phyloP scores from a whole-genome alignment of 2,113 vertebrate genomes.

The Crocuta crocuta region DNA sequence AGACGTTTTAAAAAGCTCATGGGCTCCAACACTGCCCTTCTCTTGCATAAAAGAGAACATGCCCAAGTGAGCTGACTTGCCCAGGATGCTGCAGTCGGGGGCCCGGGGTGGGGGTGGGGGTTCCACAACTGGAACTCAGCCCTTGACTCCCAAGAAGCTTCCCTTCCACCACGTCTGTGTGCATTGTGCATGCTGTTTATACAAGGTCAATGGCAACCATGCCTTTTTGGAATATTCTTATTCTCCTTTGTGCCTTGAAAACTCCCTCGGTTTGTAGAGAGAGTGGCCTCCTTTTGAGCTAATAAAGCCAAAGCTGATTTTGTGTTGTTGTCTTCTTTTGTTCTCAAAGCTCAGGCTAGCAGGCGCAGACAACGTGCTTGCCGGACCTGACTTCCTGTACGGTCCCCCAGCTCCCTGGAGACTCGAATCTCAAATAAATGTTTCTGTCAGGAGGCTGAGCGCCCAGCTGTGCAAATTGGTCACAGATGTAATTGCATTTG shows the following conservation, averaged over 20 bases:
- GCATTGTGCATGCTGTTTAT: background rate
- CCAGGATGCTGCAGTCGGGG: no score
- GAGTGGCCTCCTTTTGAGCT: background rate
- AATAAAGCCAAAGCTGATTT: background rate
- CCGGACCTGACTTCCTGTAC: conserved; percentile 73
- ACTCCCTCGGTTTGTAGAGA: background rate
- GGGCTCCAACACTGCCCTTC: background rate
- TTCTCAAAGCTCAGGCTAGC: background rate
- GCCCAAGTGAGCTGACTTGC: background rate
- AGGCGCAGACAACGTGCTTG: conserved; percentile 9
- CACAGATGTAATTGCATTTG: conserved; percentile 85
- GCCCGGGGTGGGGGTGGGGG: no score
- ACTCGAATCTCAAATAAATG: conserved; percentile 79
- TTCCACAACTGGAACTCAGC: background rate
- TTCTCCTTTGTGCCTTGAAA: background rate
- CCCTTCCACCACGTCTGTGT: background rate
- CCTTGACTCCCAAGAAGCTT: background rate
- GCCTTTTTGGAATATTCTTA: background rate
- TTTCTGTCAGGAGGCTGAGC: conserved; percentile 79
- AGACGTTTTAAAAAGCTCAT: background rate
- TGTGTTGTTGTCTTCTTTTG: background rate
- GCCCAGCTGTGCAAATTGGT: conserved; percentile 83
- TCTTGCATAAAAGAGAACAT: background rate
- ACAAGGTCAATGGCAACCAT: background rate
- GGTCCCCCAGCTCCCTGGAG: conserved; percentile 71